Evolutionary conservation across 2,113 vertebrate genomes (phyloP).

Genomic region (Lipophrys pholis): DNA sequence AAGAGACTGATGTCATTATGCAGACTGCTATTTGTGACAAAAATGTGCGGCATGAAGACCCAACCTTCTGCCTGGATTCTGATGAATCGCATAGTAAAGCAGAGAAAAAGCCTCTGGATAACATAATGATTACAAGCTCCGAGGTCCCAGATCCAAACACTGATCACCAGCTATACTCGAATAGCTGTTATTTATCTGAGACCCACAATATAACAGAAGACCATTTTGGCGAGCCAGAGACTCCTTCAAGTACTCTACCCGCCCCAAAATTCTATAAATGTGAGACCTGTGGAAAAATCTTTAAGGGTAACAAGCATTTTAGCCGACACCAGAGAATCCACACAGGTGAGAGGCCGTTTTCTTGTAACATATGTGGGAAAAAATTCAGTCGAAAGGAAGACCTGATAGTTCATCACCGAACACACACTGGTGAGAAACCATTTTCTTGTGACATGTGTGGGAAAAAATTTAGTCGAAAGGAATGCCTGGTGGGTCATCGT

Average conservation of each 20-base stretch:
- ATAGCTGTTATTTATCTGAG: background rate
- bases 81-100: background rate
- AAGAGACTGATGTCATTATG: slow-evolving; percentile 8
- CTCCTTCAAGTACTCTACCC: background rate
- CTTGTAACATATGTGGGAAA: slow-evolving; percentile 15
- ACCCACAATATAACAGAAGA: too few relatives aligned
- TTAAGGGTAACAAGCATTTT: background rate
- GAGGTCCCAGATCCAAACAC: too few relatives aligned
- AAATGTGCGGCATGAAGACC: too few relatives aligned
- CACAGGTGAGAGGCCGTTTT: background rate
- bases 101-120: background rate
- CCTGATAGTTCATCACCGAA: background rate
- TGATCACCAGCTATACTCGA: too few relatives aligned
- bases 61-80: too few relatives aligned
- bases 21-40: background rate
- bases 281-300: background rate
- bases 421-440: slow-evolving; percentile 5
- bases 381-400: slow-evolving; percentile 7
- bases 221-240: too few relatives aligned
- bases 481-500: too few relatives aligned
- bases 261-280: slow-evolving; percentile 28
- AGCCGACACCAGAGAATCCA: slow-evolving; percentile 1
- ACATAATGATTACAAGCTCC: too few relatives aligned
- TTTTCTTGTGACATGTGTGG: slow-evolving; percentile 39
- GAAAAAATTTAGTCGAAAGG: slow-evolving; percentile 15